Conservation (phyloP, 1,140 invertebrate genomes). For the Bombyx mori region DNA sequence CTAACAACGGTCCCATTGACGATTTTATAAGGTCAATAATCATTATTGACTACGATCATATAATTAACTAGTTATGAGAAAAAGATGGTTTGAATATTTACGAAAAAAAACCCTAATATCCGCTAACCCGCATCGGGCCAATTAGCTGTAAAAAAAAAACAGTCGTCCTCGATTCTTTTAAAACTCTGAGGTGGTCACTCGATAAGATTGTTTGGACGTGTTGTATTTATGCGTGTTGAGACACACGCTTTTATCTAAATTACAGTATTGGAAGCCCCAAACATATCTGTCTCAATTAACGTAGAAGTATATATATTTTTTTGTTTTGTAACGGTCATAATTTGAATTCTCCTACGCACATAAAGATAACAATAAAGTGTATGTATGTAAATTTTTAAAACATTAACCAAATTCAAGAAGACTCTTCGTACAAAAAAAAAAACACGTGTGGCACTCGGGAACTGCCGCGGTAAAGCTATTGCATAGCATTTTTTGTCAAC, state of each 20-base stretch:
- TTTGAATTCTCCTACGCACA: no score
- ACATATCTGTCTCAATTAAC: slow-evolving; percentile 62
- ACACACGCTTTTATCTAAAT: slow-evolving; percentile 61
- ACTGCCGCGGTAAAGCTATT: no score
- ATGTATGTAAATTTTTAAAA: no score
- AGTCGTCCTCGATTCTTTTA: slow-evolving; percentile 44
- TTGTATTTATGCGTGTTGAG: slow-evolving; percentile 60
- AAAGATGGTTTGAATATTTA: slow-evolving; percentile 15
- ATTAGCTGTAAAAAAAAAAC: slow-evolving; percentile 9
- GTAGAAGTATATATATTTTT: slow-evolving; percentile 1
- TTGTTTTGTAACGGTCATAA: no score
- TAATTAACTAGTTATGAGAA: slow-evolving; percentile 52
- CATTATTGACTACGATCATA: slow-evolving; percentile 62
- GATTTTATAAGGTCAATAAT: slow-evolving; percentile 67
- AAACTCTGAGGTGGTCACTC: slow-evolving; percentile 53
- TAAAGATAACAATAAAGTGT: no score
- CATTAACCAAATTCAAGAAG: no score
- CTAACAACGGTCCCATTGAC: slow-evolving; percentile 52
- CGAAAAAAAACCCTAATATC: slow-evolving; percentile 5
- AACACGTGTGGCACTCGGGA: no score
- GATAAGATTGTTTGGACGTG: slow-evolving; percentile 58
- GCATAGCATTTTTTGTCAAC: no score
- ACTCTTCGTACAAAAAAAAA: no score
- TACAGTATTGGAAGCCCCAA: slow-evolving; percentile 59
- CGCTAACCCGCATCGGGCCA: slow-evolving; percentile 12